Evolutionary conservation across 23 tunicate species (phyloP).

Genomic region (Styela plicata): DNA sequence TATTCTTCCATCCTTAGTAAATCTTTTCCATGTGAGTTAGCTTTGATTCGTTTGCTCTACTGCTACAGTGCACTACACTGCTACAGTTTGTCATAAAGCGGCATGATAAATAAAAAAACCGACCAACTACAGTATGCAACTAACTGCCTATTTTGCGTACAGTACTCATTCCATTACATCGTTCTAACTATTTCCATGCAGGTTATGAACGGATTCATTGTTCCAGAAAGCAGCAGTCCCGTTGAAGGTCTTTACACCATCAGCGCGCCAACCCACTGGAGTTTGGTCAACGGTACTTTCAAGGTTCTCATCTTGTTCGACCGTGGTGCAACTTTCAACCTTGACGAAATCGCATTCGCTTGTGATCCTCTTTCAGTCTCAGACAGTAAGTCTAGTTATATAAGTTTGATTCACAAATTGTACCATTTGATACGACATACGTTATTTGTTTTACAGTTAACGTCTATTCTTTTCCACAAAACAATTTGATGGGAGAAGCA

Average conservation of each 20-base stretch:
- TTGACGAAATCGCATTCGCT: constrained; percentile 2
- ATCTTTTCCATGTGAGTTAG: constrained; percentile 29
- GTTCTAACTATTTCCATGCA: too few species aligned
- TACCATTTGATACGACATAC: background rate
- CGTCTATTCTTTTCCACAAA: constrained; percentile 33
- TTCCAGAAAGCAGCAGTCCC: constrained; percentile 17
- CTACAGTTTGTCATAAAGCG: too few species aligned
- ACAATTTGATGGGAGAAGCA: constrained; percentile 24
- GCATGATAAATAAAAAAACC: too few species aligned
- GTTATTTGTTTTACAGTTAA: constrained; percentile 1
- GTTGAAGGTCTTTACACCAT: constrained; percentile 29
- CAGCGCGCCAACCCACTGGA: constrained; percentile 28
- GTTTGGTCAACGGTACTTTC: constrained; percentile 11
- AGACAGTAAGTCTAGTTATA: constrained; percentile 15
- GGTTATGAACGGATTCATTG: constrained; percentile 28
- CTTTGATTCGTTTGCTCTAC: too few species aligned
- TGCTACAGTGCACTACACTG: too few species aligned
- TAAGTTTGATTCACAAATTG: too few species aligned
- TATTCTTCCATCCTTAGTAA: background rate
- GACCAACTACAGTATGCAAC: too few species aligned
- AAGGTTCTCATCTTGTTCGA: constrained; percentile 4
- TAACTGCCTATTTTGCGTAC: too few species aligned
- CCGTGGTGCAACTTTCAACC: background rate
- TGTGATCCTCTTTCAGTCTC: constrained; percentile 18
- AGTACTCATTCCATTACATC: too few species aligned